Percentiles rank a stretch among this genome's conserved stretches.
Evolutionary conservation across 2,797 vertebrate species (phyloP).

Genomic region (Tragopan temminckii): DNA sequence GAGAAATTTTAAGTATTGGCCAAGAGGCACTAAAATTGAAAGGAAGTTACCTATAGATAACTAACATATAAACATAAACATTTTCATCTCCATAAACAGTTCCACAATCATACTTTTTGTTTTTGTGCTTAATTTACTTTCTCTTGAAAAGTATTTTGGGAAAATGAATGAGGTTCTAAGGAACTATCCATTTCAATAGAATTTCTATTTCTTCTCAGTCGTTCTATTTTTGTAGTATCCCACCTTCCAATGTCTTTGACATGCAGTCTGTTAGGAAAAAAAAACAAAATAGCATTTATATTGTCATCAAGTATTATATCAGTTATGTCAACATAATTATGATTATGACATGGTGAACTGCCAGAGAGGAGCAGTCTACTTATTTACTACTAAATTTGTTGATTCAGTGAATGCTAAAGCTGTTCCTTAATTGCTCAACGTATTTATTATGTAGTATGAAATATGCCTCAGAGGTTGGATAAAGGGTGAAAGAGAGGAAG

Average conservation of each 20-base stretch:
- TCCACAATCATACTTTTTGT: background rate
- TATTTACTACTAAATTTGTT: constrained; percentile 70
- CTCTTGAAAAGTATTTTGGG: background rate
- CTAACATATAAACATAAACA: background rate
- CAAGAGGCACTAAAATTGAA: background rate
- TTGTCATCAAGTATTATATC: constrained; percentile 52
- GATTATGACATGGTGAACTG: constrained; percentile 55
- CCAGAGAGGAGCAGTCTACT: constrained; percentile 47
- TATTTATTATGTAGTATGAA: constrained; percentile 53
- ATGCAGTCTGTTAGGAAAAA: constrained; percentile 22
- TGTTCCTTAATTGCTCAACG: constrained; percentile 51
- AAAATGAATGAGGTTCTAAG: background rate
- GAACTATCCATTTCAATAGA: background rate
- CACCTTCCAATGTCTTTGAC: background rate
- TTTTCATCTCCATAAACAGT: background rate
- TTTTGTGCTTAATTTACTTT: background rate
- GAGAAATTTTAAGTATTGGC: background rate
- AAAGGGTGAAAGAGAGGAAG: background rate
- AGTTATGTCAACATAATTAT: constrained; percentile 71
- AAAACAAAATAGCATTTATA: constrained; percentile 56
- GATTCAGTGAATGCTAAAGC: constrained; percentile 53
- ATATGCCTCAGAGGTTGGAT: background rate
- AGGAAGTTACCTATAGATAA: background rate
- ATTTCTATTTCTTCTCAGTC: background rate
- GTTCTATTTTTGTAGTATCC: background rate